Evolutionary conservation across 2,888 invertebrate genomes (phyloP).

Genomic region (Xylota segnis): DNA sequence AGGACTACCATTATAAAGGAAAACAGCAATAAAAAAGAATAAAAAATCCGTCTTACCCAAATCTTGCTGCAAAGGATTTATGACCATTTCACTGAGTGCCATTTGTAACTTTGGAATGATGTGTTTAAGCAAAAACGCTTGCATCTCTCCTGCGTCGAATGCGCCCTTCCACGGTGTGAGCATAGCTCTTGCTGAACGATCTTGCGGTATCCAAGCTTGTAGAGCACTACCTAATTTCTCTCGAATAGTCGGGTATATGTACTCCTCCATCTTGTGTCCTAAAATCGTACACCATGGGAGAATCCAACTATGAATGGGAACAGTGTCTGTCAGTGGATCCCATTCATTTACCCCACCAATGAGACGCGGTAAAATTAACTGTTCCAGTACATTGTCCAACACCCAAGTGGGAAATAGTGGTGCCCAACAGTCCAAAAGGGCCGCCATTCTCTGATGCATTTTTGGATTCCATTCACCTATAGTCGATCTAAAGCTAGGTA

Average conservation of each 20-base stretch:
- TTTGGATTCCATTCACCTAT: conserved; percentile 92
- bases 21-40: background rate
- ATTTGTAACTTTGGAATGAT: conserved; percentile 95
- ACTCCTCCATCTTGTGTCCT: conserved; percentile 86
- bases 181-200: conserved; percentile 95
- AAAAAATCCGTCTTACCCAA: conserved; percentile 84
- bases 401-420: conserved; percentile 93
- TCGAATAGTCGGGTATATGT: conserved; percentile 95
- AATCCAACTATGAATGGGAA: conserved; percentile 98
- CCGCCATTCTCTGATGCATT: conserved; percentile 91
- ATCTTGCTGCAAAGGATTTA: conserved; percentile 91
- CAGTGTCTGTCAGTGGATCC: conserved; percentile 97
- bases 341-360: conserved; percentile 92
- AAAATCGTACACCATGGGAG: conserved; percentile 97
- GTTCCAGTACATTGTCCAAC: conserved; percentile 91
- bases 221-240: conserved; percentile 95
- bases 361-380: conserved; percentile 91
- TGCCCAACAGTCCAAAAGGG: conserved; percentile 92
- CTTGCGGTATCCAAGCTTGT: conserved; percentile 97
- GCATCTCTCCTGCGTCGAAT: conserved; percentile 90
- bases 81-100: conserved; percentile 88
- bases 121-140: conserved; percentile 93
- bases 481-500: conserved; percentile 91
- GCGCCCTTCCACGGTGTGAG: conserved; percentile 94
- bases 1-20: background rate